Conservation (phyloP, 2,888 invertebrate species). For the Cinara cedri region DNA sequence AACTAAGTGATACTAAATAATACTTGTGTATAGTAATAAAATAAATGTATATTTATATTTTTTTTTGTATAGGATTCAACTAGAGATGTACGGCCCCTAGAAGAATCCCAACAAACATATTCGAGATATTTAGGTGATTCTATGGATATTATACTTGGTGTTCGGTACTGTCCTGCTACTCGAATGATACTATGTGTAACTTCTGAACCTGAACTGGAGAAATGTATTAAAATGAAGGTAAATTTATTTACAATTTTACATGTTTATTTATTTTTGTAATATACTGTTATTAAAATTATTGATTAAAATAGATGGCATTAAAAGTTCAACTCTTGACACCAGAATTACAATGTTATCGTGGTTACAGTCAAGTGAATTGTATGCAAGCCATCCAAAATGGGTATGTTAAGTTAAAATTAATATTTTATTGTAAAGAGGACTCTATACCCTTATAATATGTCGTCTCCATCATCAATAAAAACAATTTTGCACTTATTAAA, state of each 20-base stretch:
- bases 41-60: background rate
- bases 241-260: background rate
- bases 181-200: constrained; percentile 89
- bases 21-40: too few relatives aligned
- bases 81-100: constrained; percentile 70
- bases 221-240: constrained; percentile 90
- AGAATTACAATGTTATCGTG: constrained; percentile 79
- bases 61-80: constrained; percentile 72
- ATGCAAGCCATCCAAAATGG: constrained; percentile 73
- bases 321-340: constrained; percentile 86
- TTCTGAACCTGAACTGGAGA: constrained; percentile 86
- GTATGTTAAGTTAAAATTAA: constrained; percentile 61
- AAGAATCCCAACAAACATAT: constrained; percentile 79
- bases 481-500: too few relatives aligned
- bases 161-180: constrained; percentile 82
- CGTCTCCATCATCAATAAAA: too few relatives aligned
- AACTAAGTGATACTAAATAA: too few relatives aligned
- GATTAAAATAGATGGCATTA: constrained; percentile 72
- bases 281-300: background rate
- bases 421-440: too few relatives aligned
- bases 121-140: constrained; percentile 74
- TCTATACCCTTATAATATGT: too few relatives aligned
- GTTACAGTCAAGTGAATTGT: constrained; percentile 83
- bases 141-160: constrained; percentile 73
- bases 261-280: background rate